Conservation (phyloP, 92 coral and sea anemone genomes). For the Pocillopora grandis region DNA sequence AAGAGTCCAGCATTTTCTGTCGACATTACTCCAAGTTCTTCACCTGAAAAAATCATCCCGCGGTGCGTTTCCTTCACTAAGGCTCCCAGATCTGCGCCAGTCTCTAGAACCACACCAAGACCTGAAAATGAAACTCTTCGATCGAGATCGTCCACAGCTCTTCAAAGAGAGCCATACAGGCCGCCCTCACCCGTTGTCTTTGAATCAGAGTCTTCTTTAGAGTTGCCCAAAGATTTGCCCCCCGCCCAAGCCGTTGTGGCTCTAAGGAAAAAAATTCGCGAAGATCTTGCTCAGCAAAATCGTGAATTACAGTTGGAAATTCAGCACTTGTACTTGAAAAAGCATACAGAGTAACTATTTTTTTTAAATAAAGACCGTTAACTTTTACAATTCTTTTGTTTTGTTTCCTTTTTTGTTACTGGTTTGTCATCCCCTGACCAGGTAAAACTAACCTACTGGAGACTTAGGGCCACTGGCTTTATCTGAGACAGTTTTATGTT, state of each 20-base stretch:
- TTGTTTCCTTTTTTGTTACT: background rate
- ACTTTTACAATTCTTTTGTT: background rate
- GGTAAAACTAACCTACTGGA: too few relatives aligned
- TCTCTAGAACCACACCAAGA: constrained; percentile 20
- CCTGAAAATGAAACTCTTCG: constrained; percentile 12
- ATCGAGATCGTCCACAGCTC: constrained; percentile 52
- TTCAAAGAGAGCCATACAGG: constrained; percentile 19
- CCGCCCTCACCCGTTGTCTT: constrained; percentile 58
- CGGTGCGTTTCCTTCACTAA: background rate
- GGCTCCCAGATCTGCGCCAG: constrained; percentile 59
- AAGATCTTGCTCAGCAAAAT: constrained; percentile 78
- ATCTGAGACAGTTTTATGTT: too few relatives aligned
- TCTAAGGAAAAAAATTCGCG: constrained; percentile 75
- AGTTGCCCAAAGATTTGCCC: constrained; percentile 66
- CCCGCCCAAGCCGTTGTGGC: constrained; percentile 81
- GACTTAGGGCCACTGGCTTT: too few relatives aligned
- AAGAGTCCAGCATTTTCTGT: background rate
- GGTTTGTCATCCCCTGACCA: too few relatives aligned
- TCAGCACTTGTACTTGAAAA: constrained; percentile 74
- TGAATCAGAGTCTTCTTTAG: constrained; percentile 52
- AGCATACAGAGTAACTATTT: constrained; percentile 40
- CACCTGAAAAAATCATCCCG: background rate
- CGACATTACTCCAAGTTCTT: background rate
- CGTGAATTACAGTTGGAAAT: constrained; percentile 80
- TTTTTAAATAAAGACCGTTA: background rate